Evolutionary conservation across 2,888 invertebrate species (phyloP).

Genomic region (Girardia tigrina): DNA sequence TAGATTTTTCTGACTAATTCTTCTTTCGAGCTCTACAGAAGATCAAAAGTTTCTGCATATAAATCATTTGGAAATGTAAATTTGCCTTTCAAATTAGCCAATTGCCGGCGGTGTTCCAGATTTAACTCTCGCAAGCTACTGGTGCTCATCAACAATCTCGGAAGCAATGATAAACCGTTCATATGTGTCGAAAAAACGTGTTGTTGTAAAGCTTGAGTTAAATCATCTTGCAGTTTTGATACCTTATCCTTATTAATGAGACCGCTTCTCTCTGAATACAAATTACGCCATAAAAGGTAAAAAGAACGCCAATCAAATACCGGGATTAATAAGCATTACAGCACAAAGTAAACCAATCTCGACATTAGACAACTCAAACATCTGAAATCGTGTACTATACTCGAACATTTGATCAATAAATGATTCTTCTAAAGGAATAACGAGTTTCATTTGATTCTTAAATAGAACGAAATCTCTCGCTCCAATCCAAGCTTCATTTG

Average conservation of each 20-base stretch:
- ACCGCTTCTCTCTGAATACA: slow-evolving; percentile 44
- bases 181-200: slow-evolving; percentile 44
- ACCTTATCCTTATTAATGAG: slow-evolving; percentile 46
- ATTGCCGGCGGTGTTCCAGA: slow-evolving; percentile 47
- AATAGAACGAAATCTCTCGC: slow-evolving; percentile 42
- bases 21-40: no score
- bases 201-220: slow-evolving; percentile 46
- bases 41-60: slow-evolving; percentile 46
- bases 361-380: slow-evolving; percentile 44
- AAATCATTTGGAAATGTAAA: slow-evolving; percentile 44
- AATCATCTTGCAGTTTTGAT: slow-evolving; percentile 44
- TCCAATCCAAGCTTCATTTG: slow-evolving; percentile 45
- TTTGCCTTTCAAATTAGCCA: slow-evolving; percentile 44
- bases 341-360: slow-evolving; percentile 49
- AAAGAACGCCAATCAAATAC: slow-evolving; percentile 39
- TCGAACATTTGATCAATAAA: slow-evolving; percentile 49
- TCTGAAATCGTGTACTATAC: slow-evolving; percentile 46
- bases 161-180: slow-evolving; percentile 43
- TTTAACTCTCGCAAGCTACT: slow-evolving; percentile 48
- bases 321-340: slow-evolving; percentile 47
- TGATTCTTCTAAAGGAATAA: slow-evolving; percentile 46
- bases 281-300: not conserved
- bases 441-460: slow-evolving; percentile 45
- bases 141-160: slow-evolving; percentile 48
- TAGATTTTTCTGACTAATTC: no score